Evolutionary conservation across 2,113 vertebrate species (phyloP), one percentile per base, ranked within the genome.

Genomic region (Python bivittatus): DNA sequence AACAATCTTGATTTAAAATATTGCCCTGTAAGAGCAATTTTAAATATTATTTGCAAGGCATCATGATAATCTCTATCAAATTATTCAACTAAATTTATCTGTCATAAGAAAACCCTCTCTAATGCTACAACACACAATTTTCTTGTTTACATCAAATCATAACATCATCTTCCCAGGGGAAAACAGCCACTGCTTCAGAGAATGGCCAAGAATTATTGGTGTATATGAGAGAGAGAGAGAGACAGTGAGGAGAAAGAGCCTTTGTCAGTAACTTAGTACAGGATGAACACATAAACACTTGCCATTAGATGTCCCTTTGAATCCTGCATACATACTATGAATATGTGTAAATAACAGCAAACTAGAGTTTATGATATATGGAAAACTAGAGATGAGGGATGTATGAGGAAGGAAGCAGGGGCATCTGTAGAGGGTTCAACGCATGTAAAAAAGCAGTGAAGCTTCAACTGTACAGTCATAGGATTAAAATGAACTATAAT

Each of bases 21-120:
- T n/a, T n/a, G n/a, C 92, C 88, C 93, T 88, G 72, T n/a, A 88
- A 93, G 91, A 84, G 90, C 94, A 72, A n/a, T 92, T 57, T 72
- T 58, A 88, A 90, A 91, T 60, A 68, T 2, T 88, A 72, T 15
- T 93, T 86, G 58, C 92, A 2, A 0, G 29, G 15, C 42, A 22
- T 56, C 13, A 20, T 84, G 6, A 58, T 79, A 79, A 79, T 42
- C 84, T 85, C 92, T 93, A 88, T 12, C 86, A 92, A 93, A 42
- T 84, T 92, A 88, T 93, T 48, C 60, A 79, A 42, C 72, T 42
- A 42, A 79, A 79, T 79, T 38, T 42, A 42, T 79, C 72, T 79
- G 72, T 79, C 33, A 79, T 22, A 79, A 7, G 17, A 79, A 79
- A 79, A 42, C 6, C 33, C 38, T 79, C 33, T 42, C 72, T 42